Base-by-base conservation (phyloP, 2,888 invertebrate genomes). In the Eupeodes latifasciatus region DNA sequence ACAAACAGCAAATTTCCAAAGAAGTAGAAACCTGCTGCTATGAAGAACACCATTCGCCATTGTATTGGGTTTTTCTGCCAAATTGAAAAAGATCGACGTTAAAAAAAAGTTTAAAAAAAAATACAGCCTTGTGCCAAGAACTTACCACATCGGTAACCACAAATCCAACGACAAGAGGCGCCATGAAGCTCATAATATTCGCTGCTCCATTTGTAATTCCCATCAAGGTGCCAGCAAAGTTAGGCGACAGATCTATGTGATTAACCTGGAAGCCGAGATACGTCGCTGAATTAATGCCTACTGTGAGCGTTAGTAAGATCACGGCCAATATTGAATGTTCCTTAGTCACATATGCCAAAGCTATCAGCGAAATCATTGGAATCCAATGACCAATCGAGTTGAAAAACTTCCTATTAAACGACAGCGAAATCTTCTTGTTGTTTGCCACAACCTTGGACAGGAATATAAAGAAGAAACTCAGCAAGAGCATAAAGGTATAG, bases 231-330 rank as follows among this genome's bases (percentile, higher is more conserved):
- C 97, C 97, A 6, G 97, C 96, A 92, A 96, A 97, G 92, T 96
- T 97, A 0, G 97, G 97, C 6, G 97, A 96, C 74, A 98, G 94
- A 94, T 98, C 98, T 90, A 98, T 96, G 91, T 97, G 97, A 89
- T 97, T 97, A 96, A 95, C 95, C 96, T 96, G 95, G 91, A 96
- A 97, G 9, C 97, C 97, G 67, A 96, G 95, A 90, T 96, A 97
- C 71, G 96, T 95, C 0, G 96, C 96, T 0, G 97, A 96, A 91
- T 97, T 97, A 1, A 96, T 94, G 0, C 97, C 96, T 0, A 97
- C 96, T 0, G 97, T 96, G 11, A 96, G 91, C 0, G 96, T 95
- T 0, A 97, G 94, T 78, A 97, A 93, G 0, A 94, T 93, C 0
- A 97, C 95, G 0, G 96, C 96, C 6, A 95, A 90, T 11, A 88